phyloP scores from a whole-genome alignment of 2,797 vertebrate species.

The Ceryle rudis region DNA sequence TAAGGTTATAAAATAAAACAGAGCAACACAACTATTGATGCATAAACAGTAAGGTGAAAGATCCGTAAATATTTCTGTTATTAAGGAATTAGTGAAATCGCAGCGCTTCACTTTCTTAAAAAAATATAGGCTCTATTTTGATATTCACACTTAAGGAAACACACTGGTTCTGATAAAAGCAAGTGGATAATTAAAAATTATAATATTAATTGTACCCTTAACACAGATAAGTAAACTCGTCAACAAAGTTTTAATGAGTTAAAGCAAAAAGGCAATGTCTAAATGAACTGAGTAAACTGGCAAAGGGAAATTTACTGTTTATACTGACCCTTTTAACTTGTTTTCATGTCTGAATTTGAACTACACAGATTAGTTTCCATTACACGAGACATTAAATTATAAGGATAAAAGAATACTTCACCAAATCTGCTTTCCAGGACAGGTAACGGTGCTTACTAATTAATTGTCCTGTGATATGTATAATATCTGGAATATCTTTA shows the following conservation, averaged over 20 bases:
- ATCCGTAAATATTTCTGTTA: slow-evolving; percentile 22
- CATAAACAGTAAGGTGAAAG: background rate
- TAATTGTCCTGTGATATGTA: slow-evolving; percentile 2
- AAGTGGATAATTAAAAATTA: slow-evolving; percentile 70
- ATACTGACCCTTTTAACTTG: slow-evolving; percentile 59
- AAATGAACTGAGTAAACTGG: slow-evolving; percentile 63
- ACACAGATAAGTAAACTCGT: slow-evolving; percentile 66
- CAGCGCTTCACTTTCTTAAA: background rate
- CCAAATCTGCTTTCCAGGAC: slow-evolving; percentile 46
- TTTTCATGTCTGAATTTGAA: slow-evolving; percentile 59
- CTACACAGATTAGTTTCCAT: slow-evolving; percentile 56
- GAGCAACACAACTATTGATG: background rate
- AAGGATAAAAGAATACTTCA: slow-evolving; percentile 17
- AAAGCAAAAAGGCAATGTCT: slow-evolving; percentile 59
- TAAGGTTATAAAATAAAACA: slow-evolving; percentile 53
- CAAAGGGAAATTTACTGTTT: slow-evolving; percentile 64
- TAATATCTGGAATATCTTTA: background rate
- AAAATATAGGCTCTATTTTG: slow-evolving; percentile 36
- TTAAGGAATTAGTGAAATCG: slow-evolving; percentile 34
- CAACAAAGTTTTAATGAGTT: slow-evolving; percentile 70
- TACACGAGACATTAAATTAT: slow-evolving; percentile 29
- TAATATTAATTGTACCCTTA: slow-evolving; percentile 67
- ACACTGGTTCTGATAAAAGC: slow-evolving; percentile 61
- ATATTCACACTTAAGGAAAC: slow-evolving; percentile 61
- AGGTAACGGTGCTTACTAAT: slow-evolving; percentile 43